These are phyloP conservation scores for Craseonycteris thonglongyai DNA, from an alignment of 2,113 vertebrate genomes.

Conservation along the genomic window DNA sequence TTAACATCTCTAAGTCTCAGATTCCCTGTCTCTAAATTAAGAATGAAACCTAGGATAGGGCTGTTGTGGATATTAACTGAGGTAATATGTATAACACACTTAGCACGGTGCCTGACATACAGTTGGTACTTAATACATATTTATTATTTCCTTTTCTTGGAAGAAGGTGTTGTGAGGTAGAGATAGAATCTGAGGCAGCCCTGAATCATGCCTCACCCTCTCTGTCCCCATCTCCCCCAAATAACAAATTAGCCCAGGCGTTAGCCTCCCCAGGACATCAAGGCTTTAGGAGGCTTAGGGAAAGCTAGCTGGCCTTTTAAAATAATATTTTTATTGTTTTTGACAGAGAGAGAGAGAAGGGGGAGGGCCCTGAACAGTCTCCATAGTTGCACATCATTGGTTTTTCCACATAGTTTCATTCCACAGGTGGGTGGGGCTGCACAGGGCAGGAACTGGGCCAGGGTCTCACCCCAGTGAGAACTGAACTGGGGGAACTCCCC, in stretches of 20 bases:
- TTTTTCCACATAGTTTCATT: no score
- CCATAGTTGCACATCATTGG: no score
- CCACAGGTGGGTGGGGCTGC: no score
- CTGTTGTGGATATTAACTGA: not conserved
- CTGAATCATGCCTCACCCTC: not conserved
- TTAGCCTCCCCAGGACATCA: not conserved
- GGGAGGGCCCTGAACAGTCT: no score
- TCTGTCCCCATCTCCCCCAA: not conserved
- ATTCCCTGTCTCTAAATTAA: not conserved
- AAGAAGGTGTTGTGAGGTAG: not conserved
- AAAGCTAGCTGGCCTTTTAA: not conserved
- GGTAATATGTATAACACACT: not conserved
- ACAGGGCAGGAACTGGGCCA: no score
- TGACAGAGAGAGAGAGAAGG: no score
- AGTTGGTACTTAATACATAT: not conserved
- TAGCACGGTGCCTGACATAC: not conserved
- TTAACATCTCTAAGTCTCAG: not conserved
- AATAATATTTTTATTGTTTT: no score
- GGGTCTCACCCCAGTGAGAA: no score
- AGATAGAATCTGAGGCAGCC: not conserved
- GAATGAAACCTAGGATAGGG: not conserved
- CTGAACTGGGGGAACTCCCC: no score
- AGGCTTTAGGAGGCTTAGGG: not conserved
- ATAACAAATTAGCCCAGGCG: constrained; percentile 5
- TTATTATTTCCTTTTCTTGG: constrained; percentile 10